phyloP scores from a whole-genome alignment of 1,140 invertebrate genomes.

The Eurosta solidaginis region DNA sequence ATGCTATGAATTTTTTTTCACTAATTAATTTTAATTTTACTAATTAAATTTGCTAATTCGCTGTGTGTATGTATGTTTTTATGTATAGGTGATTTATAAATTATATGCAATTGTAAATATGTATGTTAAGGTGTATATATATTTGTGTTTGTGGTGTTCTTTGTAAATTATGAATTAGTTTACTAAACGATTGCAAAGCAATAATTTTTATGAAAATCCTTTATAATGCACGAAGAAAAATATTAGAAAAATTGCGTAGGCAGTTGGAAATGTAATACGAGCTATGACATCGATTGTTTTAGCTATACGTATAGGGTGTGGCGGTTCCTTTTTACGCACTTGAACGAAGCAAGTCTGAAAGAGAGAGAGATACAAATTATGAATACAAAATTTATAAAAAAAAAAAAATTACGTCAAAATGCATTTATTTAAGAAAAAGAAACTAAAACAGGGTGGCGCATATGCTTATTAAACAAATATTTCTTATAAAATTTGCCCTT shows the following conservation, averaged over 20 bases:
- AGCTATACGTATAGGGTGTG: constrained; percentile 87
- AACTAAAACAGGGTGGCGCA: no score
- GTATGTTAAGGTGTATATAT: neutral
- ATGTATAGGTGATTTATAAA: neutral
- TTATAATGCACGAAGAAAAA: constrained; percentile 94
- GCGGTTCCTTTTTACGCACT: constrained; percentile 85
- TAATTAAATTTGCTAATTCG: constrained; percentile 26
- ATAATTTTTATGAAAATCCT: constrained; percentile 66
- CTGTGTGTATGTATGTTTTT: neutral
- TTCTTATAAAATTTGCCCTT: no score
- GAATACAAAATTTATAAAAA: no score
- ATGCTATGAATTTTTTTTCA: constrained; percentile 6
- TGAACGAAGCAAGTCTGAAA: constrained; percentile 71
- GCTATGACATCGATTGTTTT: constrained; percentile 95
- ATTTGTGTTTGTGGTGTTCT: neutral
- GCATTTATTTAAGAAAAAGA: no score
- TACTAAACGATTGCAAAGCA: constrained; percentile 9
- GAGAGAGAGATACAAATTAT: no score
- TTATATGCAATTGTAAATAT: no score
- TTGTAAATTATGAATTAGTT: constrained; percentile 31
- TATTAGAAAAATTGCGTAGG: constrained; percentile 88
- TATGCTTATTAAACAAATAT: no score
- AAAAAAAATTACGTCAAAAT: no score
- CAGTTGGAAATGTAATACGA: constrained; percentile 87
- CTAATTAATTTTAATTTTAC: constrained; percentile 29